A percentile compares a stretch with the other conserved stretches of the same genome.
phyloP scores from a whole-genome alignment of 2,113 vertebrate species.

The Lichenostomus cassidix region DNA sequence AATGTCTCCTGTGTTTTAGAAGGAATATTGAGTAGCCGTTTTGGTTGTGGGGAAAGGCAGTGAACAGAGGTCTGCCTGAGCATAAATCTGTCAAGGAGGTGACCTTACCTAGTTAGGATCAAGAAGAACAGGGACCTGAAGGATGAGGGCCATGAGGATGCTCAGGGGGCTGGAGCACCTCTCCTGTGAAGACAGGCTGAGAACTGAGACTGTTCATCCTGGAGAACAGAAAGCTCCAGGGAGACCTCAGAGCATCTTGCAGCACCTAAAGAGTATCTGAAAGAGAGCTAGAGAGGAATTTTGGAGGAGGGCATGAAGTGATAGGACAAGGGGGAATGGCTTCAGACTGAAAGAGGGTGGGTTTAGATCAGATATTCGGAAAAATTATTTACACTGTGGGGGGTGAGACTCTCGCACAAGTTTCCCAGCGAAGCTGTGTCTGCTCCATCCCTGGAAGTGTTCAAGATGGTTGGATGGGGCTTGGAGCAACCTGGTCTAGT shows the following conservation, averaged over 20 bases:
- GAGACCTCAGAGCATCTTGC: neutral
- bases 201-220: neutral
- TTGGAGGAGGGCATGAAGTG: neutral
- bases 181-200: neutral
- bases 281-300: neutral
- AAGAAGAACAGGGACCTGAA: neutral
- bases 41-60: neutral
- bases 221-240: neutral
- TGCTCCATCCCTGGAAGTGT: neutral
- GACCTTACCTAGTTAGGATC: neutral
- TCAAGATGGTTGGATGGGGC: neutral
- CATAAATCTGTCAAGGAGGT: neutral
- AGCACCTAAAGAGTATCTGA: neutral
- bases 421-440: neutral
- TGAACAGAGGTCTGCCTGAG: neutral
- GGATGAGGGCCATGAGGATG: neutral
- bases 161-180: neutral
- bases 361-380: neutral
- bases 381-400: neutral
- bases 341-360: neutral
- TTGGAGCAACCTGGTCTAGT: neutral
- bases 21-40: neutral
- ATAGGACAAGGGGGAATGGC: too few relatives aligned
- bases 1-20: neutral
- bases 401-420: neutral